phyloP scores from a whole-genome alignment of 2,113 vertebrate species.

The Mellivora capensis region DNA sequence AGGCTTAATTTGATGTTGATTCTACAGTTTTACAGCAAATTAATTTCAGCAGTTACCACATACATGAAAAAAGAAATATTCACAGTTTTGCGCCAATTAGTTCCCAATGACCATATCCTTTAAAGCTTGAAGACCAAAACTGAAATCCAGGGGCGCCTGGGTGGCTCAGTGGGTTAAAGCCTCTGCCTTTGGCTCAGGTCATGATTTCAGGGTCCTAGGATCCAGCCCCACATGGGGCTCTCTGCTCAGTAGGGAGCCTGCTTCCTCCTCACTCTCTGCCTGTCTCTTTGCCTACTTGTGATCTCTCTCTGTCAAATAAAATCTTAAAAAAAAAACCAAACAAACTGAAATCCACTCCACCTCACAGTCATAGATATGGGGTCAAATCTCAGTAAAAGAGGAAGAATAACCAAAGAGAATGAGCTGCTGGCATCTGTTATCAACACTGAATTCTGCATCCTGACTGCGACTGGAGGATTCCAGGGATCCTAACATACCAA shows the following conservation, averaged over 20 bases:
- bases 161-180: too few relatives aligned
- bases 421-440: neutral
- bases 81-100: neutral
- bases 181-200: too few relatives aligned
- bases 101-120: neutral
- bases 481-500: neutral
- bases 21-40: slow-evolving; percentile 3
- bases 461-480: neutral
- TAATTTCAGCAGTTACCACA: slow-evolving; percentile 10
- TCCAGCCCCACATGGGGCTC: too few relatives aligned
- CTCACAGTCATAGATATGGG: neutral
- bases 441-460: neutral
- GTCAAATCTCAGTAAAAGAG: neutral
- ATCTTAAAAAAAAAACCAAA: too few relatives aligned
- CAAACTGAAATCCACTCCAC: neutral
- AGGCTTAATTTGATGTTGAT: neutral
- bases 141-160: too few relatives aligned
- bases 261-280: too few relatives aligned
- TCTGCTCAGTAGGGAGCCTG: too few relatives aligned
- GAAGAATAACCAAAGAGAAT: neutral
- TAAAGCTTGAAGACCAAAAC: neutral
- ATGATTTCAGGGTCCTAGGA: too few relatives aligned
- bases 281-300: too few relatives aligned
- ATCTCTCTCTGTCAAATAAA: too few relatives aligned
- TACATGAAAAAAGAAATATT: neutral